Base-by-base conservation (phyloP, 2,888 invertebrate species). In the Lasioglossum calceatum region DNA sequence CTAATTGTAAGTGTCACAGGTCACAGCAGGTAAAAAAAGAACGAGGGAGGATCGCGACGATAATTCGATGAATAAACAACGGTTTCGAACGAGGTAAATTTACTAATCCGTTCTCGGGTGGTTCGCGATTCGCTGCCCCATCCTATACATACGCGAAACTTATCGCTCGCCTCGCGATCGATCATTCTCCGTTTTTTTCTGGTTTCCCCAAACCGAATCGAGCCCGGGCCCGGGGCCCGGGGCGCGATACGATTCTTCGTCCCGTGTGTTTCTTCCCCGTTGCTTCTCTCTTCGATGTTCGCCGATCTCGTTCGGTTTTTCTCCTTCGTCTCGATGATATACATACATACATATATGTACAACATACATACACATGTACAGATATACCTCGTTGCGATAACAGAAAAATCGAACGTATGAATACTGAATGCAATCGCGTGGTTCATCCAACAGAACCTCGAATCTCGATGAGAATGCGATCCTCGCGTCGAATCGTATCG, bases 401-500 rank as follows among this genome's bases (percentile, higher is more conserved):
- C 61, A n/a, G 83, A 83, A 54, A n/a, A 58, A 32, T 32, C 27
- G 50, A 84, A 71, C 79, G 27, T 32, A 32, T 12, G 50, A 77
- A 58, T 39, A 67, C 54, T 12, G 50, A 77, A 58, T 39, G 58
- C 54, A 23, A 44, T 44, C 75, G 42, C 79, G 70, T 74, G 64
- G 27, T 3, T 54, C 54, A 2, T 23, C 54, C 23, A 77, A 73
- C 72, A n/a, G 7, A 23, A n/a, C 16, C 42, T 73, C 12, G 42
- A 70, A 67, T 50, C 58, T 14, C 54, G 54, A 19, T 3, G 79
- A 54, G 80, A 77, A 78, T 39, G 54, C 67, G 75, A 54, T 50
- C 77, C 44, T 77, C 86, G 88, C 84, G 88, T 91, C 90, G 27
- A 61, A 27, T 14, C 27, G 61, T 61, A 5, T 27, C 61, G 61